Evolutionary conservation across 1,140 invertebrate genomes (phyloP).

Genomic region (Sminthurides bifidus): DNA sequence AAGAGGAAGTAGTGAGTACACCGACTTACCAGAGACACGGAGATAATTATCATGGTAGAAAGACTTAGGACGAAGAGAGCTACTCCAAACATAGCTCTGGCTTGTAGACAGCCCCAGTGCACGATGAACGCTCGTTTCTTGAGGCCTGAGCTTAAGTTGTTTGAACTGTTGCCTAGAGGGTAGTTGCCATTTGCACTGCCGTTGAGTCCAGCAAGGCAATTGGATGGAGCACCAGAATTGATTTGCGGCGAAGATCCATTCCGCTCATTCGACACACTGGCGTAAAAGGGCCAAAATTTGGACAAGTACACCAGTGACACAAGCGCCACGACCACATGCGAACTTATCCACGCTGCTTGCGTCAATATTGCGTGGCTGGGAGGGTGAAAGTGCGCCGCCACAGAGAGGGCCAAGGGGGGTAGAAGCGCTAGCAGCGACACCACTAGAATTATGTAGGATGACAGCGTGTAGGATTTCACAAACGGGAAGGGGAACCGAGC

Average conservation of each 20-base stretch:
- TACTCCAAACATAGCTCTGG: constrained; percentile 32
- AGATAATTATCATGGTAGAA: constrained; percentile 32
- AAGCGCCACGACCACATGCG: constrained; percentile 26
- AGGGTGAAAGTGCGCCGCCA: constrained; percentile 27
- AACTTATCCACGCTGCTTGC: constrained; percentile 29
- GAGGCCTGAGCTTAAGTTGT: constrained; percentile 16
- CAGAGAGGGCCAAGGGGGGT: constrained; percentile 24
- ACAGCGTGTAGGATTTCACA: constrained; percentile 27
- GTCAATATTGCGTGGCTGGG: constrained; percentile 19
- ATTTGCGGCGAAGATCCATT: constrained; percentile 2
- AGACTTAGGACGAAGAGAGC: constrained; percentile 29
- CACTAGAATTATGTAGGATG: constrained; percentile 19
- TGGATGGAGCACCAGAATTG: constrained; percentile 1
- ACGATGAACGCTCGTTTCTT: constrained; percentile 29
- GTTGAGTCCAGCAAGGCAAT: constrained; percentile 5
- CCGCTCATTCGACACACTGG: constrained; percentile 24
- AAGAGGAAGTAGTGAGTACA: neutral
- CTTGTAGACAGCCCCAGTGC: constrained; percentile 32
- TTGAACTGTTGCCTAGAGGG: constrained; percentile 8
- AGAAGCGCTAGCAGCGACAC: constrained; percentile 24
- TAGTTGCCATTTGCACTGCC: neutral
- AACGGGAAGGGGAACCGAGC: constrained; percentile 31
- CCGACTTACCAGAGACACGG: constrained; percentile 29
- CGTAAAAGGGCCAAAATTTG: constrained; percentile 30
- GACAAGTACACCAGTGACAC: constrained; percentile 27